Evolutionary conservation across 1,140 invertebrate species (phyloP).

Genomic region (Nylanderia fulva): DNA sequence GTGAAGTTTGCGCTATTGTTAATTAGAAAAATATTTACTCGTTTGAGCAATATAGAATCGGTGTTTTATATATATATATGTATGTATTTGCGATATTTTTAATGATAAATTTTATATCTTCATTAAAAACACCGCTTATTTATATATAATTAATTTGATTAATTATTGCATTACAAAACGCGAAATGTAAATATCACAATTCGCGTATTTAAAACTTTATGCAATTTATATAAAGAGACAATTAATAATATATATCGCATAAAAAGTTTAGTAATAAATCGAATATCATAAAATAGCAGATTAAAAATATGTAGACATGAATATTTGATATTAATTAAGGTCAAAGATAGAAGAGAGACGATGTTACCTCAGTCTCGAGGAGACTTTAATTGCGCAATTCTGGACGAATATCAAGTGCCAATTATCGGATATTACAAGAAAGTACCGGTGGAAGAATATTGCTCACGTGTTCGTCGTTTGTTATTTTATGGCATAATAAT

Average conservation of each 20-base stretch:
- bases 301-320: constrained; percentile 36
- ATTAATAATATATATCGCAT: background rate
- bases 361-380: constrained; percentile 13
- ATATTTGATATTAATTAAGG: constrained; percentile 63
- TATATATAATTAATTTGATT: background rate
- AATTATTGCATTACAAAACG: too few relatives aligned
- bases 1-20: background rate
- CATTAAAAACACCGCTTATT: background rate
- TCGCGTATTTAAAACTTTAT: background rate
- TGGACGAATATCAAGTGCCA: constrained; percentile 44
- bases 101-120: constrained; percentile 12
- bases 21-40: constrained; percentile 46
- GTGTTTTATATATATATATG: background rate
- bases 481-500: background rate
- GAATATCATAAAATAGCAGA: background rate
- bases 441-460: background rate
- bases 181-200: too few relatives aligned
- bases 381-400: constrained; percentile 40
- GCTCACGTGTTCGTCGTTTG: background rate
- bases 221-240: background rate
- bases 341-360: constrained; percentile 29
- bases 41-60: background rate
- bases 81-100: background rate
- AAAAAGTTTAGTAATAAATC: too few relatives aligned
- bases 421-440: constrained; percentile 27